Base-by-base conservation (phyloP, 2,113 vertebrate genomes). In the Cryptoleucopteryx plumbea region DNA sequence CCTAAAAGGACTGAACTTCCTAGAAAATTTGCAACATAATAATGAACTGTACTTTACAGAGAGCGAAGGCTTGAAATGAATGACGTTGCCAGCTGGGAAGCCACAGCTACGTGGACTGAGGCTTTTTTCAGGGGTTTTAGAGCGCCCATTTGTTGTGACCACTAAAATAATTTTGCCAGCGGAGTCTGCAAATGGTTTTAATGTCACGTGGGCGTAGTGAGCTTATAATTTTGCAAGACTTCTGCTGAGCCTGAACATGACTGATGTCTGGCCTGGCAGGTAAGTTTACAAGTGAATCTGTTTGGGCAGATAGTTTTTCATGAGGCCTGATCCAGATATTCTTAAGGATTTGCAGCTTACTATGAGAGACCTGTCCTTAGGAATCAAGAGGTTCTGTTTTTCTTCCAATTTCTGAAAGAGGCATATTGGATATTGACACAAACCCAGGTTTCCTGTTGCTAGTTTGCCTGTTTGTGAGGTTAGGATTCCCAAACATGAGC, bases 161-260 rank as follows among this genome's bases (percentile, higher is more conserved):
- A 4, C 62, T 80, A 20, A 58, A 74, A 40, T 53, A 45, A 52
- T 74, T 63, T 82, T 91, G 32, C 15, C 34, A 32, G 55, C 42
- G 88, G 53, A 50, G 66, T 79, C 42, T 74, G 53, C 61, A 56
- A 50, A 86, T 36, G 36, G 14, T n/a, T 87, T 87, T 87, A 67
- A 26, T 45, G 78, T 56, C 40, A 20, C 0, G 0, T 53, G 42
- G 32, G 9, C 4, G 0, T 67, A 79, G n/a, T 16, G 66, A 73
- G 48, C 19, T 42, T 43, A 20, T 21, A 27, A 13, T 83, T 87
- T 73, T 58, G 65, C 59, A 40, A 67, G n/a, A 25, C 23, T 72
- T 73, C 59, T 68, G n/a, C 47, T 87, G 53, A 87, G n/a, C 58
- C 56, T n/a, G 36, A 72, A 52, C 21, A 1, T n/a, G 29, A 48